Base-by-base conservation (phyloP, 2,888 invertebrate genomes). In the Poecilus cupreus region DNA sequence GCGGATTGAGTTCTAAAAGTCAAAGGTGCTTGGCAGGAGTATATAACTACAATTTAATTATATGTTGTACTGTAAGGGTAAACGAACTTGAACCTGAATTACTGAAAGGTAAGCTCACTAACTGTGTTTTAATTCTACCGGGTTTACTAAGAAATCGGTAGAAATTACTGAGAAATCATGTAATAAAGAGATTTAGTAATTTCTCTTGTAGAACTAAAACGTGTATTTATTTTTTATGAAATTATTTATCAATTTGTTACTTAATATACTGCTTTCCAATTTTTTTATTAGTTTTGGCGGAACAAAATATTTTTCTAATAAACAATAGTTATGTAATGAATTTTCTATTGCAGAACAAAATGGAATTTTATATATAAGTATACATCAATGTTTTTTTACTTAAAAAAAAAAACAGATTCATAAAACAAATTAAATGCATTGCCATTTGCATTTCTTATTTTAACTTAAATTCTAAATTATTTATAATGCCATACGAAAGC, bases 41-140 rank as follows among this genome's bases (percentile, higher is more conserved):
- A 22, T 32, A 32, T 54, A 54, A 54, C 20, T 54, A 54, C 20
- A 54, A 54, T 54, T 20, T 54, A 54, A 54, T 54, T 54, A 54
- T 20, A 54, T 18, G 54, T 54, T 20, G 4, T 32, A 8, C 20
- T 20, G 54, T 3, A 20, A 11, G 49, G 54, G 54, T 54, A 54
- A 54, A 54, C 22, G 54, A 54, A 54, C 54, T 54, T 54, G 54
- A 18, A 54, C 8, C 2, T 18, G 18, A 32, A 32, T 6, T 32
- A 1, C 32, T 2, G 2, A 32, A 32, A 32, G 5, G 6, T 32
- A 32, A 8, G 8, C n/a, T n/a, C n/a, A 32, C 32, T 54, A 54
- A 54, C 54, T 54, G 54, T 22, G 20, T 20, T 54, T 20, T 54
- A 22, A 54, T 54, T 20, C 22, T 54, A 54, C 20, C 8, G 54